Conservation (phyloP, 2,888 invertebrate genomes). For the Crepidodera aurea region DNA sequence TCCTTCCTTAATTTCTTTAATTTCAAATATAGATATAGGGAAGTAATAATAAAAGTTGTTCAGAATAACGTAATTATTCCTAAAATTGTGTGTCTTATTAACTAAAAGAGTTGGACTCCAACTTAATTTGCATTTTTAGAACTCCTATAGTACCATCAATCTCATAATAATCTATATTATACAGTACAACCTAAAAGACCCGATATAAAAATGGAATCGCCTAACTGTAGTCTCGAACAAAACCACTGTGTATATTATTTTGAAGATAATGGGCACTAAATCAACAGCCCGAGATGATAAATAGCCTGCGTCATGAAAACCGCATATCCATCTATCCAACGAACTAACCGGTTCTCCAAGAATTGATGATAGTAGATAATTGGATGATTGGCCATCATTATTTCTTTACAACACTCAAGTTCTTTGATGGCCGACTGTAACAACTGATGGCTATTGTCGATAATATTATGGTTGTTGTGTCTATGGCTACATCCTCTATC, state of each 20-base stretch:
- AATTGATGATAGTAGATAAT: constrained; percentile 60
- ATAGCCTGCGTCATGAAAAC: constrained; percentile 22
- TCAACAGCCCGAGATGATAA: constrained; percentile 22
- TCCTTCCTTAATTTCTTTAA: too few species aligned
- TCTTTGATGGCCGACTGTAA: constrained; percentile 56
- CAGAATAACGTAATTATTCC: too few species aligned
- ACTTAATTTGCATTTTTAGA: too few species aligned
- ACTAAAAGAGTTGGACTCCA: too few species aligned
- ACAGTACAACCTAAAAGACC: too few species aligned
- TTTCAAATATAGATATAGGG: too few species aligned
- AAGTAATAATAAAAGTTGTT: too few species aligned
- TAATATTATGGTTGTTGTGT: constrained; percentile 55
- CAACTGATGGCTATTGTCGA: constrained; percentile 56
- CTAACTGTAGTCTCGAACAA: too few species aligned
- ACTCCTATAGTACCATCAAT: too few species aligned
- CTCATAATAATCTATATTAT: too few species aligned
- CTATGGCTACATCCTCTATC: constrained; percentile 51
- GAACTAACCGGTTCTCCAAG: constrained; percentile 54
- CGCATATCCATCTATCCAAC: constrained; percentile 17
- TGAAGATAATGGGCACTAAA: constrained; percentile 17
- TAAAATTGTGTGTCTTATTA: too few species aligned
- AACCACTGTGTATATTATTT: constrained; percentile 9
- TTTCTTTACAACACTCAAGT: constrained; percentile 54
- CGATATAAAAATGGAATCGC: too few species aligned
- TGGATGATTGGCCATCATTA: constrained; percentile 59